Base-by-base conservation (phyloP, 2,888 invertebrate species). In the Gryllus longicercus region DNA sequence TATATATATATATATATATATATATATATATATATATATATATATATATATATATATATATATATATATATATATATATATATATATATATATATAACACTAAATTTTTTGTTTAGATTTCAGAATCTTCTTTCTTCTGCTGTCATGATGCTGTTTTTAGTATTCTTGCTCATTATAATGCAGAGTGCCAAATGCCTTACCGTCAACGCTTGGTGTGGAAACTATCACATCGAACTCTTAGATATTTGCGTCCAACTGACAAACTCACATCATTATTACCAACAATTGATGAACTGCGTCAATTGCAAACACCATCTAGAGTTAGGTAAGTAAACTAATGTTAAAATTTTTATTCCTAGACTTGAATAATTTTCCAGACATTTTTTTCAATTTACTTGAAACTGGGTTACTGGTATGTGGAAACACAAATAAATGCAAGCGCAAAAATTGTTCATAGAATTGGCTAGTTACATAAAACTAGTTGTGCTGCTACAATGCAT, bases 151-250 rank as follows among this genome's bases (percentile, higher is more conserved):
- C 91, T 82, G 92, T 93, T 75, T 89, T 91, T 50, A 89, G 88
- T 83, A 92, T 93, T 84, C 86, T 94, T 84, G 89, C 91, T 78
- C 91, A 92, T 82, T 95, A 95, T 87, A 93, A 94, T 86, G 92
- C 92, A 78, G 88, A 91, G 87, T 87, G 92, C 86, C 89, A 93
- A 88, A 89, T 91, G 83, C 90, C 90, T 50, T 91, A 92, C 85
- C 89, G 92, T 11, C 94, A 95, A 87, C 91, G 93, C 79, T 91
- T 95, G 82, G 92, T 93, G 82, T 95, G 95, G 95, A 89, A 91
- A 81, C 89, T 95, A 81, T 94, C 94, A 14, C 92, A 92, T 82
- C 89, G 94, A 79, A 94, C 94, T 74, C 89, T 92, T 83, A 89
- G 93, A 86, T 91, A 93, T 82, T 88, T 94, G 80, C 91, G 94